Evolutionary conservation across 2,113 vertebrate species (phyloP).

Genomic region (Callipepla californica): DNA sequence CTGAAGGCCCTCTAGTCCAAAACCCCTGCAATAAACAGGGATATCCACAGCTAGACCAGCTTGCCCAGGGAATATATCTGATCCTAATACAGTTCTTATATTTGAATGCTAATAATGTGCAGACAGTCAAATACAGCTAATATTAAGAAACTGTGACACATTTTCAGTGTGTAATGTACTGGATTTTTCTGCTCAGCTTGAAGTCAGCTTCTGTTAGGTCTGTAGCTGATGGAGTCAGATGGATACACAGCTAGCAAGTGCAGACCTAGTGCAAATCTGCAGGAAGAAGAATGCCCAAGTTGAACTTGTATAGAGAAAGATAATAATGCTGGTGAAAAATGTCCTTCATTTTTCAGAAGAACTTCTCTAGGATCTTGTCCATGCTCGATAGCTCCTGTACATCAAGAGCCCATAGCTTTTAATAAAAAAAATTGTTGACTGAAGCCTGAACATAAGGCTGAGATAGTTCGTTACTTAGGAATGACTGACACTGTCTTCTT

Average conservation of each 20-base stretch:
- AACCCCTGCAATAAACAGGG: too few species aligned
- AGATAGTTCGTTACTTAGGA: background rate
- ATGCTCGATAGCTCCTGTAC: background rate
- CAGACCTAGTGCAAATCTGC: background rate
- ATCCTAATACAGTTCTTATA: background rate
- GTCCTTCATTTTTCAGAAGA: background rate
- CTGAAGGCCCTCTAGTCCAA: too few species aligned
- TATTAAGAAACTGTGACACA: background rate
- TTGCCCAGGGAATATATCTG: background rate
- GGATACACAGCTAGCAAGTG: background rate
- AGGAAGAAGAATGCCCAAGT: background rate
- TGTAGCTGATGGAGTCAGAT: background rate
- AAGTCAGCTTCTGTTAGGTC: background rate
- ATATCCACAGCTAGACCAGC: too few species aligned
- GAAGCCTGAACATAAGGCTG: background rate
- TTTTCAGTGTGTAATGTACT: background rate
- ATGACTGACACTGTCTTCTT: background rate
- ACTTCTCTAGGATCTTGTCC: background rate
- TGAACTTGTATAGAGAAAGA: slow-evolving; percentile 4
- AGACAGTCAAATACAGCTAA: background rate
- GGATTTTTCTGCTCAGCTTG: background rate
- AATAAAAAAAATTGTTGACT: background rate
- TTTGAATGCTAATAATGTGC: background rate
- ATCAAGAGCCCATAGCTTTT: background rate
- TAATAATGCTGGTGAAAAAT: too few species aligned